Evolutionary conservation across 2,113 vertebrate genomes (phyloP).

Genomic region (Clupea harengus): DNA sequence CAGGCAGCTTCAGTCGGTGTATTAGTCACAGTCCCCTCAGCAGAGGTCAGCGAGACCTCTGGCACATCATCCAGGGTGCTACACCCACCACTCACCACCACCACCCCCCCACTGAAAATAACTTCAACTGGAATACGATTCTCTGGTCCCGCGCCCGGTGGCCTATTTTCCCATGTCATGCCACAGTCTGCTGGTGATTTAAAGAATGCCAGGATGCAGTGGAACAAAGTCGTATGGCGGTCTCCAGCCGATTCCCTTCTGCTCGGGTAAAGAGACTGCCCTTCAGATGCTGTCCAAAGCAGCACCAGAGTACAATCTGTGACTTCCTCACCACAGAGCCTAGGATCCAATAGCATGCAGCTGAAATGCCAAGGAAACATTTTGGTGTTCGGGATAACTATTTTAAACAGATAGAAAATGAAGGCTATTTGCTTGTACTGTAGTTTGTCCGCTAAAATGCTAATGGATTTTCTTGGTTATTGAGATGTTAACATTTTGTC

Average conservation of each 20-base stretch:
- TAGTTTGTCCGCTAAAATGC: background rate
- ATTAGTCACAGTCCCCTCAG: conserved; percentile 10
- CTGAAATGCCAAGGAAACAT: background rate
- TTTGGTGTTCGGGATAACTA: background rate
- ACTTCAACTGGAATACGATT: conserved; percentile 19
- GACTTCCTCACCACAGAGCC: background rate
- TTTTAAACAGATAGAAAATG: background rate
- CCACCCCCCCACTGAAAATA: conserved; percentile 21
- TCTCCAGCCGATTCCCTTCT: background rate
- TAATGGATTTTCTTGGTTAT: background rate
- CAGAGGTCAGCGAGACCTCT: conserved; percentile 18
- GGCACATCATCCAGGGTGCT: conserved; percentile 13
- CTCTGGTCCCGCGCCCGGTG: conserved; percentile 1
- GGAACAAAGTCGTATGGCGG: conserved; percentile 20
- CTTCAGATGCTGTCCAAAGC: conserved; percentile 12
- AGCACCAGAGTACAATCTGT: background rate
- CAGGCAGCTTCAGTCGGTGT: background rate
- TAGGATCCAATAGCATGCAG: background rate
- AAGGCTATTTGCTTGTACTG: background rate
- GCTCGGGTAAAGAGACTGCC: background rate
- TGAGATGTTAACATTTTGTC: background rate
- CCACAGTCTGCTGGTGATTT: conserved; percentile 29
- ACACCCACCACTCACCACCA: background rate
- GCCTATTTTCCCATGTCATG: conserved; percentile 29
- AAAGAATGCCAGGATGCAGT: conserved; percentile 27